Base-by-base conservation (phyloP, 2,797 vertebrate genomes). In the Hydrophis major region DNA sequence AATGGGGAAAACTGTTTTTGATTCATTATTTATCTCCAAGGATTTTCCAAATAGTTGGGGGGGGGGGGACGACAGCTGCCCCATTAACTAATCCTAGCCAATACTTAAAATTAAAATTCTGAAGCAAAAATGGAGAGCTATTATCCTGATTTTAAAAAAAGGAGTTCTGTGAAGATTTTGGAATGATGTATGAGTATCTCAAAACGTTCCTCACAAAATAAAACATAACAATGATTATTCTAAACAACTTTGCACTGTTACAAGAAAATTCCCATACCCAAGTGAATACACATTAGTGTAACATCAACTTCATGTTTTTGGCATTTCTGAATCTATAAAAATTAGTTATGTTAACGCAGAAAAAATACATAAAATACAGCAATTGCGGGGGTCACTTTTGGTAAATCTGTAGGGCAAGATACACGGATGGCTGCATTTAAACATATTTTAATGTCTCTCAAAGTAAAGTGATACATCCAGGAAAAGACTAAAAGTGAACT, bases 251-350 rank as follows among this genome's bases (percentile, higher is more conserved):
- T 90, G 66, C 55, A 61, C 56, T 66, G 22, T 18, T 87, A 92
- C 42, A 56, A 22, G 89, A 88, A 95, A 93, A 96, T 83, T 22
- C 47, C 89, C 90, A 74, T 22, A 11, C 55, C 94, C 92, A 93
- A 96, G 22, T 50, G 95, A 78, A 78, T 94, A 96, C 91, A 94
- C 91, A 94, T 93, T 89, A 96, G 60, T 74, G 89, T 86, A 95
- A 92, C 89, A 95, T 89, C 90, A 42, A 87, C 5, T 59, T 12
- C 0, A n/a, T 27, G 92, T 93, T 22, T 61, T 89, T 83, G 78
- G 3, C 55, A 94, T 96, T 94, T 96, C 83, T 94, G 87, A 92
- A 94, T 94, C 74, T 92, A 93, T 91, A 94, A 96, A 96, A 97
- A 91, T 63, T 4, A 60, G 92, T 86, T 61, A 93, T 88, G n/a